Conservation (phyloP, 2,888 invertebrate genomes). For the Sesia apiformis region DNA sequence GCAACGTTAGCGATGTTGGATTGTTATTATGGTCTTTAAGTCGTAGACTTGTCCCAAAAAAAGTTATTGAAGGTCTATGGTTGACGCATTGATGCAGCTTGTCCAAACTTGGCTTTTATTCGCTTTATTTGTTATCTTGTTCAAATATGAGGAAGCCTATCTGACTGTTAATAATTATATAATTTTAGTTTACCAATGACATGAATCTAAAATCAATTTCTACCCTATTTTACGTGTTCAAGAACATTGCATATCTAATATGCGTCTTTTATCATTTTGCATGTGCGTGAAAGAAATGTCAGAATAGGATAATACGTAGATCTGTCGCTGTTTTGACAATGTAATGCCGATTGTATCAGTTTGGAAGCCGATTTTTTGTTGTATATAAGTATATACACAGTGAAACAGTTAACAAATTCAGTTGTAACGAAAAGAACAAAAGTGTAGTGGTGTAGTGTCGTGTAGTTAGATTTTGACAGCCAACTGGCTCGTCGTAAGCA, state of each 20-base stretch:
- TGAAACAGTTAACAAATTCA: conserved; percentile 8
- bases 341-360: conserved; percentile 28
- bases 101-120: neutral
- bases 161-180: neutral
- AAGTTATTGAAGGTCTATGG: conserved; percentile 33
- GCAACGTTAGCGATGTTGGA: too few relatives aligned
- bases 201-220: neutral
- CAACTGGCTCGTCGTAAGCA: conserved; percentile 60
- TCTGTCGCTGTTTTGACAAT: conserved; percentile 47
- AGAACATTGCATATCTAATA: conserved; percentile 29
- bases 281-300: conserved; percentile 66
- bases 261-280: conserved; percentile 56
- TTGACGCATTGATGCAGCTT: conserved; percentile 34
- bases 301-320: conserved; percentile 37
- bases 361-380: neutral
- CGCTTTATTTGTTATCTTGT: neutral
- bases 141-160: neutral
- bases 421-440: conserved; percentile 57
- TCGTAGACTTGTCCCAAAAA: neutral
- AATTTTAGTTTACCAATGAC: neutral
- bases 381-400: neutral
- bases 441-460: conserved; percentile 45
- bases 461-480: conserved; percentile 54
- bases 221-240: neutral
- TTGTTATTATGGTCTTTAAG: too few relatives aligned